Base-by-base conservation (phyloP, 2,888 invertebrate genomes). In the Eristalis pertinax region DNA sequence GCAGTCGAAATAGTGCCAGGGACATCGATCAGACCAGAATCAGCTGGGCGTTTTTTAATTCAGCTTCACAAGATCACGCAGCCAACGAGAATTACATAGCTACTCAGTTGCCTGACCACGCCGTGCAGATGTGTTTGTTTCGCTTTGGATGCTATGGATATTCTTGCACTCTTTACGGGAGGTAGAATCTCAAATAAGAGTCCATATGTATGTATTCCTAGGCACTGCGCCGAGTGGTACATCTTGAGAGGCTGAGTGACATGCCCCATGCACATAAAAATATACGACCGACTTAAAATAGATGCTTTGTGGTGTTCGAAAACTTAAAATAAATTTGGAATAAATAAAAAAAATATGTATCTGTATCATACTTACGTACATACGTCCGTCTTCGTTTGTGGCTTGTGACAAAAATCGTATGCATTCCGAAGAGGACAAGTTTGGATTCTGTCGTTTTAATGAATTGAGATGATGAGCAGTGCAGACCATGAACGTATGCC, bases 301-400 rank as follows among this genome's bases (percentile, higher is more conserved):
- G 82, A 86, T 38, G 41, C 74, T 72, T 81, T 69, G 77, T 73
- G 77, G 50, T 82, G 77, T 74, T 78, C 74, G 32, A 77, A 81
- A 63, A 77, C 63, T 69, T 60, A 29, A 86, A 78, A 82, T 82
- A 82, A 82, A 68, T 78, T 35, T 70, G 64, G 64, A 82, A 41
- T 65, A 63, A 78, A 81, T 73, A 63, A 43, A 84, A n/a, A 70
- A 72, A 69, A 56, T 38, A 22, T 50, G 50, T 19, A 50, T 50
- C 50, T 50, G 50, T 50, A 50, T 50, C 50, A 50, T 19, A 19
- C 19, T 8, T 5, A 32, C 8, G 32, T 10, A 4, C 5, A 5
- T 29, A 10, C 8, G 32, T 32, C 32, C 32, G 32, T 32, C 32
- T 32, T 32, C n/a, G 32, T 8, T 8, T 32, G 32, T 32, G 7